A percentile compares a stretch with the other conserved stretches of the same genome.
Evolutionary conservation across 1,140 invertebrate species (phyloP).

Genomic region (Tribolium madens): DNA sequence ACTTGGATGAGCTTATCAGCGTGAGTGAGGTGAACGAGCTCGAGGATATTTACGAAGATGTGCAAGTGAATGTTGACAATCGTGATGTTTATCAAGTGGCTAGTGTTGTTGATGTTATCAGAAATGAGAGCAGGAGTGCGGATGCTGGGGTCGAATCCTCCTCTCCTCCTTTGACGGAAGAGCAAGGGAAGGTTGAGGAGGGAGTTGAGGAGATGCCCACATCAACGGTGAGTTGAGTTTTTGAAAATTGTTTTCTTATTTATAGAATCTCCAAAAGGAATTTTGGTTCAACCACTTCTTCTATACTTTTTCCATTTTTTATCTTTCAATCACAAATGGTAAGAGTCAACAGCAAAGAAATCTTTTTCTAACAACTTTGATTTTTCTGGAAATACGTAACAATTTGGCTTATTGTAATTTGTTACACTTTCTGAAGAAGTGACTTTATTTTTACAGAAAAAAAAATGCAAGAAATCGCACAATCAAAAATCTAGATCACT

Average conservation of each 20-base stretch:
- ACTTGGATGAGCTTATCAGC: constrained; percentile 53
- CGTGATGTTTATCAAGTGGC: constrained; percentile 52
- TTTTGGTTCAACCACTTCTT: too few species aligned
- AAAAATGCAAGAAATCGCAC: too few species aligned
- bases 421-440: too few species aligned
- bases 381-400: too few species aligned
- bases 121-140: constrained; percentile 1
- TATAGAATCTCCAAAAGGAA: too few species aligned
- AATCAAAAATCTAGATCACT: too few species aligned
- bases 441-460: too few species aligned
- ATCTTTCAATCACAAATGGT: too few species aligned
- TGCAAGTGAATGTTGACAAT: constrained; percentile 15
- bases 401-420: too few species aligned
- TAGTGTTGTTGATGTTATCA: constrained; percentile 57
- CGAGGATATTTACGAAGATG: constrained; percentile 57
- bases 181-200: constrained; percentile 58
- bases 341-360: too few species aligned
- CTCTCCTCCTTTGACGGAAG: constrained; percentile 56
- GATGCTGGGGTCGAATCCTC: constrained; percentile 28
- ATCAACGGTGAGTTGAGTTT: constrained; percentile 34
- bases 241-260: not conserved
- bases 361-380: too few species aligned
- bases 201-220: constrained; percentile 27
- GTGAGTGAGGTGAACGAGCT: constrained; percentile 59
- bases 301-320: too few species aligned